phyloP scores from a whole-genome alignment of 2,888 invertebrate species.

The Phragmatobia fuliginosa region DNA sequence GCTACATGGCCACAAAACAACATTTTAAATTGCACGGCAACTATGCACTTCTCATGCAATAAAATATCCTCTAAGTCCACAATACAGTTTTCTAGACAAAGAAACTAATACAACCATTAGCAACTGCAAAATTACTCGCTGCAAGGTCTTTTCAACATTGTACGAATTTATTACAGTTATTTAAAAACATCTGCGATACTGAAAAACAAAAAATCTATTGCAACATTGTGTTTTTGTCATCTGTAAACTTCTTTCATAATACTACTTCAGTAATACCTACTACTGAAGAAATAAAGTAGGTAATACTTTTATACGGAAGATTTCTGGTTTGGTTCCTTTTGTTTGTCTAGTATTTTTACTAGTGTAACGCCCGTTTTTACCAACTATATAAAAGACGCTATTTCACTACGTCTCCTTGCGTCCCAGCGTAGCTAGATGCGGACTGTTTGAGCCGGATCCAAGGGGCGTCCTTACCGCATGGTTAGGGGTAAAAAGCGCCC shows the following conservation, averaged over 20 bases:
- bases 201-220: neutral
- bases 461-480: too few relatives aligned
- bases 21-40: neutral
- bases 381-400: too few relatives aligned
- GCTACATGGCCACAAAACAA: neutral
- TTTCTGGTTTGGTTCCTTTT: too few relatives aligned
- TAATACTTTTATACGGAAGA: too few relatives aligned
- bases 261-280: neutral
- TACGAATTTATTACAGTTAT: neutral
- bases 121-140: neutral
- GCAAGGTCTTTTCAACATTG: neutral
- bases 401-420: too few relatives aligned
- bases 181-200: neutral
- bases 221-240: neutral
- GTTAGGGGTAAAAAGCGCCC: too few relatives aligned
- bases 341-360: too few relatives aligned
- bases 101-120: constrained; percentile 25
- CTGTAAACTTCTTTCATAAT: neutral
- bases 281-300: too few relatives aligned
- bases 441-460: too few relatives aligned
- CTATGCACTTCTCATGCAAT: neutral
- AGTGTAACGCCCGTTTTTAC: too few relatives aligned
- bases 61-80: constrained; percentile 20
- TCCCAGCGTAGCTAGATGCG: too few relatives aligned
- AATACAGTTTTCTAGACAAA: constrained; percentile 28